Conservation (phyloP, 2,797 vertebrate genomes). For the Agapornis canus region DNA sequence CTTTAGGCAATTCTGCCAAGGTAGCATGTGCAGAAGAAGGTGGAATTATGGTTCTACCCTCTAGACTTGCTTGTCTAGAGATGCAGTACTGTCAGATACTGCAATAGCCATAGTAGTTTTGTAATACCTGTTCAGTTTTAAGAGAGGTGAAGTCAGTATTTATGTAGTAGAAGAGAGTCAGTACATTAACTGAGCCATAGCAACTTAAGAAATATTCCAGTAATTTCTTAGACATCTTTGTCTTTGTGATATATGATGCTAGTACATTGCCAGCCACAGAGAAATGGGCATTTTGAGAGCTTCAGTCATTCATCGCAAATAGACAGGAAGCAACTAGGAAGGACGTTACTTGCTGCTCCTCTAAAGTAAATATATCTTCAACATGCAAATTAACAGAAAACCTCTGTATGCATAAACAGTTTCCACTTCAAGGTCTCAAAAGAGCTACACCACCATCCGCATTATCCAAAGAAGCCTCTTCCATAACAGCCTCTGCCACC, state of each 20-base stretch:
- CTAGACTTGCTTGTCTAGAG: not conserved
- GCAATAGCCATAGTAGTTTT: not conserved
- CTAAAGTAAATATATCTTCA: not conserved
- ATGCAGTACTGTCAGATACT: not conserved
- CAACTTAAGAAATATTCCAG: not conserved
- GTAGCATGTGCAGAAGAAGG: not conserved
- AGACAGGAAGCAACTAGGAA: not conserved
- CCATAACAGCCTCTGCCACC: not conserved
- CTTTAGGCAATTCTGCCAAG: not conserved
- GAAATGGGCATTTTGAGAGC: not conserved
- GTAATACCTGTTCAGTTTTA: not conserved
- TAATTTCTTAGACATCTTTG: not conserved
- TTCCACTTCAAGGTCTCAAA: not conserved
- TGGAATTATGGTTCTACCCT: not conserved
- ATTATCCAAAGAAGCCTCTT: not conserved
- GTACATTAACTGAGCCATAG: not conserved
- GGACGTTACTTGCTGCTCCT: not conserved
- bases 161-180: not conserved
- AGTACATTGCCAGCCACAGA: not conserved
- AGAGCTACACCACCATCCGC: rapidly evolving
- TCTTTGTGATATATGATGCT: not conserved
- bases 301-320: not conserved
- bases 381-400: not conserved
- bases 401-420: not conserved
- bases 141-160: not conserved